A percentile compares a stretch with the other conserved stretches of the same genome.
Evolutionary conservation across 2,888 invertebrate species (phyloP).

Genomic region (Neocrepidodera transversa): DNA sequence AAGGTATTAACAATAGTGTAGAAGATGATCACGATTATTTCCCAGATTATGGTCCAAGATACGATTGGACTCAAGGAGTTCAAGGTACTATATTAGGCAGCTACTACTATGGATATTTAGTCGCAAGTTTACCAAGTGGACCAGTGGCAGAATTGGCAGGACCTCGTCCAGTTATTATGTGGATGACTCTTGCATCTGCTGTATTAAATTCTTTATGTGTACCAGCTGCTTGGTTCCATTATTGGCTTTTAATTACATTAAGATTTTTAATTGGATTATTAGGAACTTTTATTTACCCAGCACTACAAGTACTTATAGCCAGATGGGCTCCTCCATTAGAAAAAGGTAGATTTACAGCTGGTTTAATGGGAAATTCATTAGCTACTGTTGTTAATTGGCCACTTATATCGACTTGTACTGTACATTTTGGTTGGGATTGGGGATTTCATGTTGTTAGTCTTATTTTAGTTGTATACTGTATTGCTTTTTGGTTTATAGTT

Average conservation of each 20-base stretch:
- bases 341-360: constrained; percentile 74
- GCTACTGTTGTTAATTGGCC: constrained; percentile 77
- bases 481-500: constrained; percentile 69
- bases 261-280: constrained; percentile 67
- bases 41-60: constrained; percentile 28
- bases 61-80: constrained; percentile 46
- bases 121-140: constrained; percentile 46
- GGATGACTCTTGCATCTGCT: constrained; percentile 41
- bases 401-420: constrained; percentile 69
- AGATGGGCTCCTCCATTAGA: constrained; percentile 79
- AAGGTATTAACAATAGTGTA: too few species aligned
- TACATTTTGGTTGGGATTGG: constrained; percentile 70
- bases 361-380: constrained; percentile 75
- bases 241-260: constrained; percentile 63
- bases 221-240: constrained; percentile 63
- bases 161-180: constrained; percentile 45
- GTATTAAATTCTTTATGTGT: constrained; percentile 62
- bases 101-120: constrained; percentile 48
- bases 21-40: constrained; percentile 44
- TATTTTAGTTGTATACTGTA: constrained; percentile 65
- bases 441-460: constrained; percentile 72
- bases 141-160: constrained; percentile 46
- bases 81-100: constrained; percentile 46
- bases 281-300: constrained; percentile 70
- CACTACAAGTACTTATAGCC: constrained; percentile 70